Conservation (phyloP, 2,888 invertebrate species). For the Chloroclysta siterata region DNA sequence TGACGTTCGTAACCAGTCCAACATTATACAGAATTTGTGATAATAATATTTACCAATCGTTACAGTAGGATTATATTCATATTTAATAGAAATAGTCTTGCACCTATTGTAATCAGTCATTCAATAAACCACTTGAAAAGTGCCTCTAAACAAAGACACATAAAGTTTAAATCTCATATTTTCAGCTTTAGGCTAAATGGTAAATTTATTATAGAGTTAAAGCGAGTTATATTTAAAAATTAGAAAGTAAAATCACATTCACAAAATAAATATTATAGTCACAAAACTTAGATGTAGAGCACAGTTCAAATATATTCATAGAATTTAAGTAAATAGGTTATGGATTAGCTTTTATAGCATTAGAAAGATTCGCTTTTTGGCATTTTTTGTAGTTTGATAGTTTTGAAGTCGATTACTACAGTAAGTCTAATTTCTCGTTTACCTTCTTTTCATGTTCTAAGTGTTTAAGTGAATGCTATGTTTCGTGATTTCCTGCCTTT, state of each 20-base stretch:
- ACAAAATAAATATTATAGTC: constrained; percentile 56
- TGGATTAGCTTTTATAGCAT: constrained; percentile 78
- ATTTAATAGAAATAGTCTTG: constrained; percentile 63
- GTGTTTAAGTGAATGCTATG: constrained; percentile 68
- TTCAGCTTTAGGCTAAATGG: constrained; percentile 47
- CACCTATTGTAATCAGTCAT: constrained; percentile 60
- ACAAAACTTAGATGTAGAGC: constrained; percentile 66
- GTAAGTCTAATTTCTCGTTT: constrained; percentile 58
- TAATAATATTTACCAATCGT: constrained; percentile 70
- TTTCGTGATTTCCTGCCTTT: constrained; percentile 72
- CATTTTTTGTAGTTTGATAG: constrained; percentile 72
- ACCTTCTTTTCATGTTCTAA: constrained; percentile 59
- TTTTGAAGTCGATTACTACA: constrained; percentile 66
- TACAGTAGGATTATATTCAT: constrained; percentile 70
- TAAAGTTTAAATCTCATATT: constrained; percentile 52
- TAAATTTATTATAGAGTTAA: constrained; percentile 51
- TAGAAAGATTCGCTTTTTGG: constrained; percentile 74
- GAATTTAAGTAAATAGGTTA: constrained; percentile 51
- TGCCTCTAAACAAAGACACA: constrained; percentile 71
- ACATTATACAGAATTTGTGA: constrained; percentile 78
- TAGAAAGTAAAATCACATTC: constrained; percentile 51
- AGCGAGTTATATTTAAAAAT: constrained; percentile 49
- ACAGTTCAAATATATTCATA: constrained; percentile 71
- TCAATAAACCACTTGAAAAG: constrained; percentile 72
- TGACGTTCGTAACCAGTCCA: constrained; percentile 70